Evolutionary conservation across 2,113 vertebrate species (phyloP).

Genomic region (Xenotilapia flavipinnis): DNA sequence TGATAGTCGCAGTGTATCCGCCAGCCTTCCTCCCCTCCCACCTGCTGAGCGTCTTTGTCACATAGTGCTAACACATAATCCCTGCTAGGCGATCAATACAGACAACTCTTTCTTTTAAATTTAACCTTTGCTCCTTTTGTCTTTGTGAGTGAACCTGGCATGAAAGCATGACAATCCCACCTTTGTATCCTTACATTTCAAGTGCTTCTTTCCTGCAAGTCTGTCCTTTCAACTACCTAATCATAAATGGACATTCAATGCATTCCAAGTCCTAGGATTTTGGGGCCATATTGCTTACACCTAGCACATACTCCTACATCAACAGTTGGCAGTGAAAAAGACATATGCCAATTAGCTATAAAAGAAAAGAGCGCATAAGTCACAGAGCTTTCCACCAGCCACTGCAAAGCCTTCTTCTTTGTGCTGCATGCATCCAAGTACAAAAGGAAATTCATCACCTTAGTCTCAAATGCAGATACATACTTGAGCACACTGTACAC

Average conservation of each 20-base stretch:
- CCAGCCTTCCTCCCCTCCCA: background rate
- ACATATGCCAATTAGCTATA: conserved; percentile 7
- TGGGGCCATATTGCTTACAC: background rate
- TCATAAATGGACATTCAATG: background rate
- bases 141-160: background rate
- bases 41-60: background rate
- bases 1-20: background rate
- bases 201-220: background rate
- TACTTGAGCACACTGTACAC: background rate
- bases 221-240: background rate
- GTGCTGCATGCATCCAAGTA: background rate
- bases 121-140: background rate
- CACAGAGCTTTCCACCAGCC: background rate
- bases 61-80: background rate
- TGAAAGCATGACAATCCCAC: background rate
- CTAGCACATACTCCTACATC: background rate
- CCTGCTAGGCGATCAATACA: background rate
- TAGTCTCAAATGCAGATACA: background rate
- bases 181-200: background rate
- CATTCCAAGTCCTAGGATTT: background rate
- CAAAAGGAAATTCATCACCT: background rate
- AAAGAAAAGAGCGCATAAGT: background rate
- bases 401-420: background rate
- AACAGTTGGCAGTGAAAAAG: background rate
- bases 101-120: background rate